Conservation (phyloP, 2,797 vertebrate genomes). For the Halcyon chelicuti region DNA sequence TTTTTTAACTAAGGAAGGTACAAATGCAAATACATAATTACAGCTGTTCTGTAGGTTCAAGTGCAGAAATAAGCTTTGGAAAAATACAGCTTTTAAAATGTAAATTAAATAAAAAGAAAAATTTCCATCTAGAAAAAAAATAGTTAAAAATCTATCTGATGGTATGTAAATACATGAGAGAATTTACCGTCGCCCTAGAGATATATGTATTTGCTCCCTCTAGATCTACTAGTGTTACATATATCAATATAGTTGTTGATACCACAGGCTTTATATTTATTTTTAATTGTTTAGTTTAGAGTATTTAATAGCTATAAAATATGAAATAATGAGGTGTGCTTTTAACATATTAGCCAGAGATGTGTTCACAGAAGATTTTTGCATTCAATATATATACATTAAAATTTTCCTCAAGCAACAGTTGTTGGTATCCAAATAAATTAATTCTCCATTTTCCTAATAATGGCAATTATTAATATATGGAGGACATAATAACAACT, state of each 20-base stretch:
- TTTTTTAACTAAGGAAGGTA: neutral
- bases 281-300: neutral
- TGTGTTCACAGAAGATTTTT: neutral
- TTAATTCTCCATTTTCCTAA: neutral
- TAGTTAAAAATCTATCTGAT: neutral
- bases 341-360: neutral
- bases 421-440: neutral
- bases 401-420: neutral
- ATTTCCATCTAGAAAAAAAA: neutral
- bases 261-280: neutral
- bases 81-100: neutral
- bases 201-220: neutral
- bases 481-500: neutral
- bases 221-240: neutral
- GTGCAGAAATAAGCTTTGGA: neutral
- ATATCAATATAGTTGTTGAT: neutral
- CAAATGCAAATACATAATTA: neutral
- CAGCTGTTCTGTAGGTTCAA: neutral
- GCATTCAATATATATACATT: neutral
- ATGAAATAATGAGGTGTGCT: neutral
- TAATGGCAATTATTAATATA: neutral
- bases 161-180: neutral
- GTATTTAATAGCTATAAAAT: neutral
- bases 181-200: neutral
- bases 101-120: neutral